phyloP scores from a whole-genome alignment of 2,113 vertebrate species.

The Asarcornis scutulata region DNA sequence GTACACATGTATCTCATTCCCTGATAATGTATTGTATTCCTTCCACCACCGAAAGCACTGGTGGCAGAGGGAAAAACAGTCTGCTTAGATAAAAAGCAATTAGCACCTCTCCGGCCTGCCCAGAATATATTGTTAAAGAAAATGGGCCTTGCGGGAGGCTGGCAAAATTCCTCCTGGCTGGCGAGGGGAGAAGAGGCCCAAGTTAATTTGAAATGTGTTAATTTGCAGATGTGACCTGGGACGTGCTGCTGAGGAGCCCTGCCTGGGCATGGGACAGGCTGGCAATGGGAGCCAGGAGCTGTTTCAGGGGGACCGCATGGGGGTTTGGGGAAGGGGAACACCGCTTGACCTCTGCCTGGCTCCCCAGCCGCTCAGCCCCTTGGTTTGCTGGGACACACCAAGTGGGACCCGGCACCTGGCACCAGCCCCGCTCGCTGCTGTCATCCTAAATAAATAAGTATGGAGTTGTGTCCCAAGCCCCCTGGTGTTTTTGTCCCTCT shows the following conservation, averaged over 20 bases:
- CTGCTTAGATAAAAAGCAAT: constrained; percentile 57
- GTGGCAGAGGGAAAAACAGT: constrained; percentile 1
- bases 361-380: too few species aligned
- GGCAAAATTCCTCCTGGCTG: background rate
- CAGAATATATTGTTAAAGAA: constrained; percentile 9
- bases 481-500: too few species aligned
- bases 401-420: too few species aligned
- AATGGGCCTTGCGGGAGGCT: background rate
- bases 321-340: too few species aligned
- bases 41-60: background rate
- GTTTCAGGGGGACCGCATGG: too few species aligned
- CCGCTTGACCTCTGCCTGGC: too few species aligned
- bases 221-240: background rate
- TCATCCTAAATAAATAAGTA: background rate
- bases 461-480: too few species aligned
- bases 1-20: constrained; percentile 1
- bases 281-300: too few species aligned
- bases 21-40: constrained; percentile 45
- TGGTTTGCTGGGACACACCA: too few species aligned
- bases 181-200: background rate
- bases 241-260: too few species aligned
- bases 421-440: background rate
- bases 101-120: constrained; percentile 28
- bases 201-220: background rate
- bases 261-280: too few species aligned